Conservation (phyloP, 2,797 vertebrate species). For the Pagetopsis macropterus region DNA sequence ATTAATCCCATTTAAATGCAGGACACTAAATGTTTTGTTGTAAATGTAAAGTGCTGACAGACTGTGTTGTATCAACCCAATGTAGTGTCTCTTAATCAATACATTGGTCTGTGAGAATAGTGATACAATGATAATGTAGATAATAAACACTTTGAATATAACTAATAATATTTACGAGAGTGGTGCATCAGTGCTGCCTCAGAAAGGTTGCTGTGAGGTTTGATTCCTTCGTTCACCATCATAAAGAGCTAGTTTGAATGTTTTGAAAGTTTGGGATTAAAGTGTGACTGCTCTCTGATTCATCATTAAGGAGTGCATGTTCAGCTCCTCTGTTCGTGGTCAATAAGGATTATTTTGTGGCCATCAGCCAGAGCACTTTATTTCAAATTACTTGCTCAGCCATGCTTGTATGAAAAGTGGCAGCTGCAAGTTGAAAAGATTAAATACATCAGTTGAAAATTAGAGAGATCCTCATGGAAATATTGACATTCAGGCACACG, state of each 20-base stretch:
- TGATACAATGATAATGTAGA: background rate
- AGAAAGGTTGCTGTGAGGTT: background rate
- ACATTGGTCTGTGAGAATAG: background rate
- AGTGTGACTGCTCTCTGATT: conserved; percentile 29
- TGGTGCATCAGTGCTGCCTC: background rate
- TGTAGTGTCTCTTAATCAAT: background rate
- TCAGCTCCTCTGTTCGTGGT: conserved; percentile 39
- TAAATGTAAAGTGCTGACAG: conserved; percentile 13
- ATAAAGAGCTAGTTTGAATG: conserved; percentile 1
- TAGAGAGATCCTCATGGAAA: conserved; percentile 23
- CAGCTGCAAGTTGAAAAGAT: conserved; percentile 37
- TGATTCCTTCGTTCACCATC: background rate
- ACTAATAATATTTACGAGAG: conserved; percentile 5
- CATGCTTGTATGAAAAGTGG: conserved; percentile 29
- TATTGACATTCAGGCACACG: conserved; percentile 18
- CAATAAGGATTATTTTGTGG: conserved; percentile 43
- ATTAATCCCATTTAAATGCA: conserved; percentile 11
- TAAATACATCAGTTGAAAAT: conserved; percentile 47
- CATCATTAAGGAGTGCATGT: conserved; percentile 3
- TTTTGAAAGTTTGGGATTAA: conserved; percentile 11
- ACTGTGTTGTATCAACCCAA: conserved; percentile 4
- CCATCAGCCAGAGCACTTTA: conserved; percentile 45
- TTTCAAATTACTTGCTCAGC: conserved; percentile 56
- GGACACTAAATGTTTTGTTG: background rate
- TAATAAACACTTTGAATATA: conserved; percentile 1